Base-by-base conservation (phyloP, 2,888 invertebrate species). In the Lumbricus terrestris region DNA sequence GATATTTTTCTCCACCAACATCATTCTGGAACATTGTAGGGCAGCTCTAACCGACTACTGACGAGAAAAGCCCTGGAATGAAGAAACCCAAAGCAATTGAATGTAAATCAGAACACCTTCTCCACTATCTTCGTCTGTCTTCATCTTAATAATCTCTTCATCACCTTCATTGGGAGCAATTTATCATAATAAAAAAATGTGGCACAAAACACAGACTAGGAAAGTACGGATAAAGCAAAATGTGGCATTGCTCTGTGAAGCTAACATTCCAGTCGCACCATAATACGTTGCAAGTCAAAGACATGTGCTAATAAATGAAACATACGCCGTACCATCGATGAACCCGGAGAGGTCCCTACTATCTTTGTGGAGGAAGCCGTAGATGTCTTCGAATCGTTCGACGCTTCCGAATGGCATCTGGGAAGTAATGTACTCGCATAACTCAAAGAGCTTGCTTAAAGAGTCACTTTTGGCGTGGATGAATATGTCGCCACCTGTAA, bases 341-440 rank as follows among this genome's bases (percentile, higher is more conserved):
- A 95, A 95, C 42, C 95, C 95, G 4, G 94, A 94, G 69, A 95
- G 91, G 91, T 95, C 95, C 82, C 95, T 92, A 11, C 94, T 94
- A 92, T 94, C 94, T 90, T 92, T 92, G 93, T 93, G 95, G 33
- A 95, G 94, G 91, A 94, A 95, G 91, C 95, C 94, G 93, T 95
- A 95, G 69, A 94, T 93, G 91, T 95, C 95, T 89, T 94, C 94
- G 91, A 93, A 93, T 29, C 92, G 92, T 35, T 93, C 93, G 13
- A 95, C 93, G 90, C 93, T 93, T 89, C 93, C 94, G 33, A 92
- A 92, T 11, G 95, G 95, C 85, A 95, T 88, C 89, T 92, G 92
- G 20, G 92, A 92, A 89, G 94, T 82, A 82, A 95, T 91, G 15
- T 92, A 89, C 90, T 94, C 93, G 23, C 93, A 91, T 90, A 95